Evolutionary conservation across 1,140 invertebrate species (phyloP).

Genomic region (Drosophila orosa): DNA sequence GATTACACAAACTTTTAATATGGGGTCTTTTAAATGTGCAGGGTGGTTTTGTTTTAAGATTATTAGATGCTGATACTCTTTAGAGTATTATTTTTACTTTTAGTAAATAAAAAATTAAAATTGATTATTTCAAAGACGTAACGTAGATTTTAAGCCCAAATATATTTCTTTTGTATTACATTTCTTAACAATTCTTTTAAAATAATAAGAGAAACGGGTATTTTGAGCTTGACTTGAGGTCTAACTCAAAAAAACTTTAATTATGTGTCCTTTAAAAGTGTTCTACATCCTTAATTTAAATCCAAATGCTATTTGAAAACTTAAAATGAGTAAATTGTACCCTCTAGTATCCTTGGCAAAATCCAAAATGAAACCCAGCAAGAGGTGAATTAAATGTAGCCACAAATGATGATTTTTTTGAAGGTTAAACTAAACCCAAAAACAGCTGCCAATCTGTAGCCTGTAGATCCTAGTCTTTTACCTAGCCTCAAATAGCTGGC

Average conservation of each 20-base stretch:
- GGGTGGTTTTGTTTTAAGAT: too few relatives aligned
- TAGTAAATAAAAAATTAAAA: too few relatives aligned
- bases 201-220: too few relatives aligned
- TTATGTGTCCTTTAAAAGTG: too few relatives aligned
- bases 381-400: conserved; percentile 10
- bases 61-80: too few relatives aligned
- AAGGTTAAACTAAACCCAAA: conserved; percentile 14
- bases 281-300: neutral
- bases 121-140: too few relatives aligned
- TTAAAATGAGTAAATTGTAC: neutral
- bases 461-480: conserved; percentile 15
- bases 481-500: conserved; percentile 41
- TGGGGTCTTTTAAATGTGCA: neutral
- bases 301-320: neutral
- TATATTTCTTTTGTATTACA: too few relatives aligned
- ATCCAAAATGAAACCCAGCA: neutral
- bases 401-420: neutral
- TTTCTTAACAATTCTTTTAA: too few relatives aligned
- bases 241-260: too few relatives aligned
- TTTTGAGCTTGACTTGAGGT: too few relatives aligned
- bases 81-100: too few relatives aligned
- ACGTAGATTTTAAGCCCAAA: too few relatives aligned
- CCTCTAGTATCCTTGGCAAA: neutral
- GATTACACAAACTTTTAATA: conserved; percentile 15
- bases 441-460: conserved; percentile 21